Evolutionary conservation across 2,797 vertebrate species (phyloP).

Genomic region (Trematomus bernacchii): DNA sequence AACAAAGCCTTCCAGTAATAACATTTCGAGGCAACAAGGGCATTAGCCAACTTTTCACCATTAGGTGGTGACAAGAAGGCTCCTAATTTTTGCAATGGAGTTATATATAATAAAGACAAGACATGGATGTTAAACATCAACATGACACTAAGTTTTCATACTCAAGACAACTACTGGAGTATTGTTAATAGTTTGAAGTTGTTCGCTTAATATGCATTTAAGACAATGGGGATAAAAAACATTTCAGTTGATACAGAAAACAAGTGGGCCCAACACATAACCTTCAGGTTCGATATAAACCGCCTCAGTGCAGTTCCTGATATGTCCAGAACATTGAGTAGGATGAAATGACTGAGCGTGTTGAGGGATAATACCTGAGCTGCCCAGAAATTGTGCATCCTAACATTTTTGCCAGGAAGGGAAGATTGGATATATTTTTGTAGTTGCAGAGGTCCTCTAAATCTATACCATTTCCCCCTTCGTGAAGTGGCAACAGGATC

Average conservation of each 20-base stretch:
- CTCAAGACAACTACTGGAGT: not conserved
- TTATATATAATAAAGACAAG: not conserved
- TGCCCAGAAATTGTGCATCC: not conserved
- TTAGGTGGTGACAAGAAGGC: not conserved
- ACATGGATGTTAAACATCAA: constrained; percentile 1
- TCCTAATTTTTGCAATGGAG: not conserved
- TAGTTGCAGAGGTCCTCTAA: not conserved
- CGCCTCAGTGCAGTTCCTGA: not conserved
- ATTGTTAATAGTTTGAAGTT: not conserved
- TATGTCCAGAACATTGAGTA: not conserved
- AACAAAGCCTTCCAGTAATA: not conserved
- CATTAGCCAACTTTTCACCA: not conserved
- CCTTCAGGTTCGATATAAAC: not conserved
- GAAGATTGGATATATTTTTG: not conserved
- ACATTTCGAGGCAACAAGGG: not conserved
- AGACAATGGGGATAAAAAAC: not conserved
- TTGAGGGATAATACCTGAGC: not conserved
- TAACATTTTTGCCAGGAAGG: not conserved
- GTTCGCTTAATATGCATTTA: not conserved
- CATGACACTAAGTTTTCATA: not conserved
- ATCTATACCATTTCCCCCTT: not conserved
- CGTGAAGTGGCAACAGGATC: not conserved
- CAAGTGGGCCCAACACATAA: not conserved
- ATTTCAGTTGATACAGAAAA: not conserved
- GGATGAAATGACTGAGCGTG: not conserved